Evolutionary conservation across 2,888 invertebrate genomes (phyloP), one percentile per base, ranked within the genome.

Genomic region (Sarcophaga rosellei): DNA sequence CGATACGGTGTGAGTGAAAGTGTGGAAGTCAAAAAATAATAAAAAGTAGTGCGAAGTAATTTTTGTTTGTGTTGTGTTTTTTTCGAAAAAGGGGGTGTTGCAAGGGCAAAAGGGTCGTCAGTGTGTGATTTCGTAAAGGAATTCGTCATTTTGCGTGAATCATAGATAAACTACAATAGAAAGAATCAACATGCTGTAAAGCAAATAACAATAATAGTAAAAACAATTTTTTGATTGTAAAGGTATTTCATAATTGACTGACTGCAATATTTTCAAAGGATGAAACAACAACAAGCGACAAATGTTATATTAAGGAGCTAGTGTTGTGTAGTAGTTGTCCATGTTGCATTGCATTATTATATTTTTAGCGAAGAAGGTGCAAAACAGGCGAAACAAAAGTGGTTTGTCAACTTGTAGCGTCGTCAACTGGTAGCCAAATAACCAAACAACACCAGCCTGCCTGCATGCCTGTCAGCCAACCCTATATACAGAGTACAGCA

Each of bases 331-430:
- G 17, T 53, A 53, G 53, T 53, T 53, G 3, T 15, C 15, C 15
- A 80, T 65, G 74, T 72, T 84, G 70, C 81, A 86, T 81, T 86
- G 76, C 80, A 86, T 77, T 35, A 35, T 35, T 35, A 35, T 8
- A 35, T 35, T 82, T 83, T 81, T 86, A 76, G 83, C 86, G 87
- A 86, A 88, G 84, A 84, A 84, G 86, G 81, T 84, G 86, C 85
- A 85, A 84, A 85, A 86, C 84, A 81, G 83, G 76, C 81, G 69
- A 80, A 78, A 82, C 87, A 84, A 91, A 92, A 92, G 92, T 92
- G 91, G 92, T 92, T 92, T 92, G 92, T 92, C 92, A 91, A 92
- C 92, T 92, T 91, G 91, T 92, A 90, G 92, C 88, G 88, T 88
- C 88, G 86, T 75, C 70, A 79, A 83, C 69, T 81, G 82, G 79